Evolutionary conservation across 2,113 vertebrate genomes (phyloP), one percentile per base, ranked within the genome.

Genomic region (Podiceps cristatus): DNA sequence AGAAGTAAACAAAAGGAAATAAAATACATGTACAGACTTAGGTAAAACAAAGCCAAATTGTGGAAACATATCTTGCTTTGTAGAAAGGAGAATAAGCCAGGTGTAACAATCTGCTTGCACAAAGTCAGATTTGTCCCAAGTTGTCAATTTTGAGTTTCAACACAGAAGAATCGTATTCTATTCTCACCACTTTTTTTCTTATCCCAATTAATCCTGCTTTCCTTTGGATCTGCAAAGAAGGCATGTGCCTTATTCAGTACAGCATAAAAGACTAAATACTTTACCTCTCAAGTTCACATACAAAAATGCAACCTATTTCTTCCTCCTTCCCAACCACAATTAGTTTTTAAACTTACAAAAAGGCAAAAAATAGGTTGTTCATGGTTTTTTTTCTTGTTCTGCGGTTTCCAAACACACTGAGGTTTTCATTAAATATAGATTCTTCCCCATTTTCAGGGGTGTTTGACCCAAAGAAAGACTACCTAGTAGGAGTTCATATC

Each of bases 391-490:
- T 78, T 77, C 95, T 90, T 94, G 66, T 93, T 96, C 96, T 91
- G 56, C 31, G 10, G 66, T 85, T 97, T 95, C 93, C 74, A 93
- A 97, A 96, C 63, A 96, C 56, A 82, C 56, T 47, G 74, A 93
- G 76, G 50, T 85, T 95, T 97, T 78, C 62, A 91, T 95, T 95
- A 81, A 91, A n/a, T 85, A 90, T 8, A 94, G 50, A 52, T 96
- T 93, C 77, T 91, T 88, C 77, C 55, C n/a, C 77, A 79, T 89
- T 97, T 96, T 93, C 89, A 94, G 50, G 66, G 42, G n/a, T 71
- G 66, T 91, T 85, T 96, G 94, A 95, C 89, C 94, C 84, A 95
- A 94, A 89, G 91, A 97, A 97, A 94, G 80, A 85, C 83, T 93
- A 90, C 91, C 86, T 96, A 89, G 84, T 93, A 93, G 93, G 91